Evolutionary conservation across 2,113 vertebrate species (phyloP).

Genomic region (Tetrax tetrax): DNA sequence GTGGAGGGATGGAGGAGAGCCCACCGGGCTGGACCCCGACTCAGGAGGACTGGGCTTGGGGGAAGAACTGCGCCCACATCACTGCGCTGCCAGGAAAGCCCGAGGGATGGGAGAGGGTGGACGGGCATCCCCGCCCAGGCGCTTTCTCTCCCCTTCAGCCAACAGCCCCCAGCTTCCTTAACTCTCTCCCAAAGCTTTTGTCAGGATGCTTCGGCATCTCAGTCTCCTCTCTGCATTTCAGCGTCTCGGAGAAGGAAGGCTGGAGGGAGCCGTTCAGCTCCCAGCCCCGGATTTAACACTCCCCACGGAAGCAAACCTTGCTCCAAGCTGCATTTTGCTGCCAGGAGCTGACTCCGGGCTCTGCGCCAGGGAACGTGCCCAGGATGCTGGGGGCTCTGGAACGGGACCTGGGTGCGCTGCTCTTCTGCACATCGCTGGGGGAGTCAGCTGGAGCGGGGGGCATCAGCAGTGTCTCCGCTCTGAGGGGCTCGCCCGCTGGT

Average conservation of each 20-base stretch:
- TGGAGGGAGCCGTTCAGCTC: neutral
- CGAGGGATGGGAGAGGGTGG: neutral
- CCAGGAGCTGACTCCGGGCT: neutral
- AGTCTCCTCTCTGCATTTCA: neutral
- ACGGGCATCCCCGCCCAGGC: neutral
- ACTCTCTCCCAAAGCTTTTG: neutral
- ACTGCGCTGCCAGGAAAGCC: neutral
- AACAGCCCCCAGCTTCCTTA: neutral
- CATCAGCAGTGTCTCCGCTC: neutral
- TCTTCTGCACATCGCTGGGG: neutral
- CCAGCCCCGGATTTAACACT: neutral
- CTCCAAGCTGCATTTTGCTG: neutral
- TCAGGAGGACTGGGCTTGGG: neutral
- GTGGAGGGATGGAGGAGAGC: neutral
- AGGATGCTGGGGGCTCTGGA: neutral
- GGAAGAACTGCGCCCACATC: neutral
- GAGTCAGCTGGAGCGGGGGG: neutral
- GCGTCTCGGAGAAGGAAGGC: neutral
- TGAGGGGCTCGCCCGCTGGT: neutral
- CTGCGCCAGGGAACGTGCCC: neutral
- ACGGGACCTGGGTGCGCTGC: neutral
- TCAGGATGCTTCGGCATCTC: neutral
- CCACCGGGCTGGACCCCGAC: accelerated
- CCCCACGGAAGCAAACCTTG: neutral
- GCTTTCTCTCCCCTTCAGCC: neutral